Evolutionary conservation across 2,888 invertebrate genomes (phyloP), one percentile per base, ranked within the genome.

Genomic region (Odontocerum albicorne): DNA sequence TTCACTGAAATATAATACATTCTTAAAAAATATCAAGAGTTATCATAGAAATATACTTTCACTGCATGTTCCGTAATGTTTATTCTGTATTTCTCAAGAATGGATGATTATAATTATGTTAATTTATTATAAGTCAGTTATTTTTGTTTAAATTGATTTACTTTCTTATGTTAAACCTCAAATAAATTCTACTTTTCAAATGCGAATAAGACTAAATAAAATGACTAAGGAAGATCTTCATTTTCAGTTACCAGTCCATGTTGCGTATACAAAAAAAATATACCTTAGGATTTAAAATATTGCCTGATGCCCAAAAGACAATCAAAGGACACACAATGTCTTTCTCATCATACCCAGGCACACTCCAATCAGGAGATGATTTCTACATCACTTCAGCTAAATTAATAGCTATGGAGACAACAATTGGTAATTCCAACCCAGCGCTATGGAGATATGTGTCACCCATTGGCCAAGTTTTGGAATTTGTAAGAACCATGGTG

Each of bases 241-340:
- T n/a, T 53, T 59, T n/a, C 66, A 78, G 80, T 32, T 86, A 81
- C 67, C 77, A 80, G 62, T 76, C 79, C 2, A 87, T 87, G 87
- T 70, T 86, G 53, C 74, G 86, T 1, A 68, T 86, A n/a, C 77
- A 85, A 62, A 87, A 87, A 71, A 78, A 79, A 69, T 87, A 87
- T 67, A 80, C 81, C 57, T 72, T 88, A 53, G 72, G 75, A 39
- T 79, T 72, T 66, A 72, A 67, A 39, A 16, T 66, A 38, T 55
- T 66, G 0, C 66, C 72, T 2, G 50, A 54, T 40, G 63, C 63
- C 49, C 59, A 65, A 43, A 39, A 65, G 36, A 60, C 64, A 13
- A 77, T 85, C 21, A 80, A 83, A 1, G 85, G 84, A 0, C 69
- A 73, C 59, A 76, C 75, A 59, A 81, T 84, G 72, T 72, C 83